Percentiles rank a stretch among this genome's conserved stretches.
These are phyloP conservation scores for Caenorhabditis becei DNA, from an alignment of 2,888 invertebrate species.

Conservation along the genomic window DNA sequence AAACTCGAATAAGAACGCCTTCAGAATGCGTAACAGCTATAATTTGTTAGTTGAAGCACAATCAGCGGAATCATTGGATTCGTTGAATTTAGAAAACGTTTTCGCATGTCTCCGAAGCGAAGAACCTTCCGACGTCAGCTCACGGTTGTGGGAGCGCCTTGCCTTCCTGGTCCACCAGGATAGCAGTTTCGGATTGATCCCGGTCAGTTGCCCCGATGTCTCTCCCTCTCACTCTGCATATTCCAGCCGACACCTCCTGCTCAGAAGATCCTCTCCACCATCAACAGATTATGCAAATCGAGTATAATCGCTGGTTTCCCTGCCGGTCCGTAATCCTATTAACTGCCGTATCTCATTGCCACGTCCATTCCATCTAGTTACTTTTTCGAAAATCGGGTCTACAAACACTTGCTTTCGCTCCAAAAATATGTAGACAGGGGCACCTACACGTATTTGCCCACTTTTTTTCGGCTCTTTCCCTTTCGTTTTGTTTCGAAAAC, in stretches of 20 bases:
- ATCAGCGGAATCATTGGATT: conserved; percentile 27
- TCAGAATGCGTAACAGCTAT: conserved; percentile 21
- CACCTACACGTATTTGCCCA: conserved; percentile 28
- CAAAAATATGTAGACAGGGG: conserved; percentile 9
- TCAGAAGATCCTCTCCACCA: conserved; percentile 8
- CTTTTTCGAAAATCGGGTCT: conserved; percentile 13
- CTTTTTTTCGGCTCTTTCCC: conserved; percentile 24
- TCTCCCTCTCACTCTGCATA: not conserved
- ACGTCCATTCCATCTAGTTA: not conserved
- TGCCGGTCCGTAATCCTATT: conserved; percentile 38
- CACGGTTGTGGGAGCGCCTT: conserved; percentile 40
- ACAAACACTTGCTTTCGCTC: conserved; percentile 18
- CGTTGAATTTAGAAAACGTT: not conserved
- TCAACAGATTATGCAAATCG: conserved; percentile 54
- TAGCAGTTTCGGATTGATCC: conserved; percentile 41
- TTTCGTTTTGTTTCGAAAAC: conserved; percentile 32
- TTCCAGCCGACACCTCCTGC: conserved; percentile 9
- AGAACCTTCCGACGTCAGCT: conserved; percentile 19
- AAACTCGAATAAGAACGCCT: not conserved
- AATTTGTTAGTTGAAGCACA: conserved; percentile 35
- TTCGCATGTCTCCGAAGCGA: conserved; percentile 11
- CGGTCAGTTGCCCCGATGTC: not conserved
- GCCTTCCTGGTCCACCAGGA: conserved; percentile 51
- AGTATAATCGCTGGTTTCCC: conserved; percentile 11
- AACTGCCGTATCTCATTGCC: conserved; percentile 26